A percentile compares a stretch with the other conserved stretches of the same genome.
phyloP scores from a whole-genome alignment of 2,888 invertebrate genomes.

The Teleogryllus oceanicus region DNA sequence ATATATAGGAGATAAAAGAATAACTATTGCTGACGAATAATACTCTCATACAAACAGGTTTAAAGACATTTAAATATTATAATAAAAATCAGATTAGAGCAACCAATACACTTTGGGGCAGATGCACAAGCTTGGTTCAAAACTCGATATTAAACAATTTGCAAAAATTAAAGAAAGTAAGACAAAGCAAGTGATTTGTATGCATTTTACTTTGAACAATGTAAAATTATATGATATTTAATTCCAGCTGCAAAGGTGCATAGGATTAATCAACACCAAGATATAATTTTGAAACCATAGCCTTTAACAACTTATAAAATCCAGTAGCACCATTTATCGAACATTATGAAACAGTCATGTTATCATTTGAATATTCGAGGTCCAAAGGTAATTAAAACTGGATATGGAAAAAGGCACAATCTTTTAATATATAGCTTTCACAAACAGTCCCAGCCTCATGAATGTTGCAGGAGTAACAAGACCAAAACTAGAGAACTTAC shows the following conservation, averaged over 20 bases:
- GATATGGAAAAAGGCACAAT: conserved; percentile 18
- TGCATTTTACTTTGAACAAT: too few relatives aligned
- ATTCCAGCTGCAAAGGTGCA: background rate
- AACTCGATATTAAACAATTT: background rate
- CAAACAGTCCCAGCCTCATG: conserved; percentile 10
- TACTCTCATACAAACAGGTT: conserved; percentile 8
- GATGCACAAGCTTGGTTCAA: background rate
- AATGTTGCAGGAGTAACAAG: conserved; percentile 18
- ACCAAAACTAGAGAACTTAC: conserved; percentile 7
- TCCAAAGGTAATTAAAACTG: conserved; percentile 11
- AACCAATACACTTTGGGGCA: background rate
- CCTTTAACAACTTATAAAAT: background rate
- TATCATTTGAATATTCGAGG: background rate
- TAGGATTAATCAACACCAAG: background rate
- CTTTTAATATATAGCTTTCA: conserved; percentile 1
- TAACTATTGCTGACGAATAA: conserved; percentile 18
- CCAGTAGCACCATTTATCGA: background rate
- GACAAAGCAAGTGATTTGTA: background rate
- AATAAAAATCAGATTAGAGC: background rate
- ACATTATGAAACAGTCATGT: background rate
- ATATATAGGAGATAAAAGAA: background rate
- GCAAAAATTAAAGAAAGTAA: background rate
- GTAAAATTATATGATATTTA: too few relatives aligned
- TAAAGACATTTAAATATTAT: background rate
- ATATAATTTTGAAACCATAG: background rate